phyloP scores from a whole-genome alignment of 2,888 invertebrate species.

The Caenorhabditis panamensis region DNA sequence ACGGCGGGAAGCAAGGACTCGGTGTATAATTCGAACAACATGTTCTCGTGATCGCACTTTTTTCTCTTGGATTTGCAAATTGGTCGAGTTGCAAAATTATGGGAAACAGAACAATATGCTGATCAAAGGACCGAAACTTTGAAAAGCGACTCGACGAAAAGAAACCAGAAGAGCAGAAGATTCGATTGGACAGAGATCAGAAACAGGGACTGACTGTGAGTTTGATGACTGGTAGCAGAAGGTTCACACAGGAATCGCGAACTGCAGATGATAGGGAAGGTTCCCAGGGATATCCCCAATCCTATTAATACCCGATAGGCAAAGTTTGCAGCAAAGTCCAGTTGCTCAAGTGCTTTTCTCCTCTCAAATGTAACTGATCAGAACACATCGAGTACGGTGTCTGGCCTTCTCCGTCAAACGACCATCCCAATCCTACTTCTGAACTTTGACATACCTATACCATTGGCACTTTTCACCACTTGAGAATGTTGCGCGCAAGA shows the following conservation, averaged over 20 bases:
- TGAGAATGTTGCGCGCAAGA: conserved; percentile 8
- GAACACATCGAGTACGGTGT: conserved; percentile 24
- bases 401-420: background rate
- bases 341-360: conserved; percentile 30
- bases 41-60: conserved; percentile 40
- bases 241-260: no score
- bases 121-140: background rate
- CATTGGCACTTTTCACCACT: conserved; percentile 52
- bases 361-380: conserved; percentile 39
- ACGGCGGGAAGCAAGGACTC: background rate
- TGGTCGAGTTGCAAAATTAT: background rate
- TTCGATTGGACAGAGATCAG: background rate
- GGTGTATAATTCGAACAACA: conserved; percentile 43
- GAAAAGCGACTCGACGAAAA: background rate
- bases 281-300: conserved; percentile 25
- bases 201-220: background rate
- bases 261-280: no score
- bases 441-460: conserved; percentile 54
- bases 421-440: conserved; percentile 7
- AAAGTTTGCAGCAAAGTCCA: conserved; percentile 18
- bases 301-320: conserved; percentile 21
- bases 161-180: background rate
- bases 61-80: background rate
- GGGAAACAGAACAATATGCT: background rate
- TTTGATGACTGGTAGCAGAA: no score